Percentiles rank a stretch among this genome's conserved stretches.
Conservation (phyloP, 2,888 invertebrate species). For the Sminthurides aquaticus region DNA sequence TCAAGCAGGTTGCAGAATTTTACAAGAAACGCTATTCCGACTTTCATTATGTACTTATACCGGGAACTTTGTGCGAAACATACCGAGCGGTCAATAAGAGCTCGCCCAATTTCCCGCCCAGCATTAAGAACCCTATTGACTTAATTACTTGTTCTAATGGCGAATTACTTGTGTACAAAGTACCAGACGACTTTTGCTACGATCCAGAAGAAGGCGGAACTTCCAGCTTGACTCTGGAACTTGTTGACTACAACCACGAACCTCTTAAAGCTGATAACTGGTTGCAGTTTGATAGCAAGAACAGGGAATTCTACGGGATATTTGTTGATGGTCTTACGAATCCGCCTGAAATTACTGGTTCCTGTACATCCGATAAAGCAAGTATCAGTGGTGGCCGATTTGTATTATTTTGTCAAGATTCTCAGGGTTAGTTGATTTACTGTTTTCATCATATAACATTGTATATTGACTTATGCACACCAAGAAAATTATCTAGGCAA, state of each 20-base stretch:
- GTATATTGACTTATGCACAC: background rate
- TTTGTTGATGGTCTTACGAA: constrained; percentile 66
- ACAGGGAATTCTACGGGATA: constrained; percentile 82
- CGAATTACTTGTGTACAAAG: constrained; percentile 65
- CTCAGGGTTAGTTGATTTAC: background rate
- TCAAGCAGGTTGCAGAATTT: constrained; percentile 1
- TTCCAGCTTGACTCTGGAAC: constrained; percentile 61
- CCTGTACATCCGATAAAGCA: background rate
- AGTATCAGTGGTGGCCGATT: constrained; percentile 15
- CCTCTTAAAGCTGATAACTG: constrained; percentile 64
- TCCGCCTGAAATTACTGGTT: constrained; percentile 52
- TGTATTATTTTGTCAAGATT: constrained; percentile 5
- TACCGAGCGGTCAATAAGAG: constrained; percentile 47
- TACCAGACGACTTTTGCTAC: constrained; percentile 69
- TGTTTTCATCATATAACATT: background rate
- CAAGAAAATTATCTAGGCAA: background rate
- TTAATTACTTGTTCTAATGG: constrained; percentile 74
- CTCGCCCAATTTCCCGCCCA: constrained; percentile 63
- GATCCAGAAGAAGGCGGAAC: constrained; percentile 78
- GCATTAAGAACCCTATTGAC: constrained; percentile 76
- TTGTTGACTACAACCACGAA: constrained; percentile 65
- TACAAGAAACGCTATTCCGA: constrained; percentile 15
- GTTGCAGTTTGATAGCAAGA: constrained; percentile 81
- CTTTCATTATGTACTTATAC: constrained; percentile 11
- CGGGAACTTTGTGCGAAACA: constrained; percentile 6